These are phyloP conservation scores for Trisateles emortualis DNA, from an alignment of 2,888 invertebrate species.

Conservation along the genomic window DNA sequence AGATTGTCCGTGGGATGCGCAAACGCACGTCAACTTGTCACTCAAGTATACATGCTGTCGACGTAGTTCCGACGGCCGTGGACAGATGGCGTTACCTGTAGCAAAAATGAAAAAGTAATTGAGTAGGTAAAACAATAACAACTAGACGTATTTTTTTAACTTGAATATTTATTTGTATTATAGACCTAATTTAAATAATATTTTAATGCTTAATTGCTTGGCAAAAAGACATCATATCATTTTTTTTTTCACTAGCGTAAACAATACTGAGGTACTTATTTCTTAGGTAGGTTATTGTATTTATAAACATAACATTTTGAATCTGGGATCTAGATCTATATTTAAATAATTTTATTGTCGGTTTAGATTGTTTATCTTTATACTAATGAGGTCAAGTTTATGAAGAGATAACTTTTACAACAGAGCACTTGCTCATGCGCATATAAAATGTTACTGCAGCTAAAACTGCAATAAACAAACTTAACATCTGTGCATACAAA, in stretches of 20 bases:
- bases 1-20: slow-evolving; percentile 42
- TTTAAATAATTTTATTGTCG: neutral
- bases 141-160: too few species aligned
- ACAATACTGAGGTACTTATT: too few species aligned
- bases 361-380: neutral
- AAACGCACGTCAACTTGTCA: slow-evolving; percentile 55
- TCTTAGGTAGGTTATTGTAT: too few species aligned
- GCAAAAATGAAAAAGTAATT: slow-evolving; percentile 1
- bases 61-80: slow-evolving; percentile 52
- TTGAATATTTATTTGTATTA: too few species aligned
- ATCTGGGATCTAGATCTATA: neutral
- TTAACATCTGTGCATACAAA: slow-evolving; percentile 29
- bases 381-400: slow-evolving; percentile 17
- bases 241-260: too few species aligned
- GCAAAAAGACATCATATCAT: too few species aligned
- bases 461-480: slow-evolving; percentile 52
- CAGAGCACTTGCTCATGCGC: slow-evolving; percentile 36
- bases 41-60: slow-evolving; percentile 49
- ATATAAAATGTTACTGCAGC: slow-evolving; percentile 33
- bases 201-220: too few species aligned
- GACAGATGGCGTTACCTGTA: slow-evolving; percentile 70
- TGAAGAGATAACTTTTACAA: slow-evolving; percentile 36
- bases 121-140: too few species aligned
- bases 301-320: too few species aligned
- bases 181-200: too few species aligned